phyloP scores from a whole-genome alignment of 2,888 invertebrate genomes.

The Drosophila mimica region DNA sequence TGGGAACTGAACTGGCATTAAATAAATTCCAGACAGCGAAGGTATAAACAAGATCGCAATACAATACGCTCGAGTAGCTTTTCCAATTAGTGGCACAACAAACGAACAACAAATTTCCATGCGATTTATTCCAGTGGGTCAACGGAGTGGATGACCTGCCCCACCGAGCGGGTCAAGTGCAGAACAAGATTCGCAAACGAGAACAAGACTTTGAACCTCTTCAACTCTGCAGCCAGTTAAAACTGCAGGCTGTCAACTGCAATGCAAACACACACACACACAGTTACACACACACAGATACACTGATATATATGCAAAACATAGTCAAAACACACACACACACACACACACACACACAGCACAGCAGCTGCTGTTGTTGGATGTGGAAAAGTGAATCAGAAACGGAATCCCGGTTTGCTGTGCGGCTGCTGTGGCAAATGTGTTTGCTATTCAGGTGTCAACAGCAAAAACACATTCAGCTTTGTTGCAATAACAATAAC shows the following conservation, averaged over 20 bases:
- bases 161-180: constrained; percentile 42
- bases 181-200: constrained; percentile 57
- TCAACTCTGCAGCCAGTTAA: constrained; percentile 55
- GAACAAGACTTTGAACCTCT: constrained; percentile 64
- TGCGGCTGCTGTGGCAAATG: constrained; percentile 74
- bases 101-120: not conserved
- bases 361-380: constrained; percentile 37
- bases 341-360: constrained; percentile 11
- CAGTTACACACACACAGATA: not conserved
- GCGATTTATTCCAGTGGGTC: constrained; percentile 30
- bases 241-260: constrained; percentile 57
- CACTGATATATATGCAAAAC: constrained; percentile 12
- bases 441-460: constrained; percentile 78
- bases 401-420: constrained; percentile 56
- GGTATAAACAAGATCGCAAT: not conserved
- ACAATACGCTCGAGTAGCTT: not conserved
- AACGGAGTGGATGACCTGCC: constrained; percentile 14
- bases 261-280: constrained; percentile 22
- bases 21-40: not conserved
- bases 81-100: not conserved
- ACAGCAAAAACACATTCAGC: constrained; percentile 77
- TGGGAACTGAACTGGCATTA: not conserved
- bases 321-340: not conserved
- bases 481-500: constrained; percentile 75
- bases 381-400: constrained; percentile 57